Percentiles rank a stretch among this genome's conserved stretches.
These are phyloP conservation scores for Nymphicus hollandicus DNA, from an alignment of 2,113 vertebrate genomes.

Conservation along the genomic window DNA sequence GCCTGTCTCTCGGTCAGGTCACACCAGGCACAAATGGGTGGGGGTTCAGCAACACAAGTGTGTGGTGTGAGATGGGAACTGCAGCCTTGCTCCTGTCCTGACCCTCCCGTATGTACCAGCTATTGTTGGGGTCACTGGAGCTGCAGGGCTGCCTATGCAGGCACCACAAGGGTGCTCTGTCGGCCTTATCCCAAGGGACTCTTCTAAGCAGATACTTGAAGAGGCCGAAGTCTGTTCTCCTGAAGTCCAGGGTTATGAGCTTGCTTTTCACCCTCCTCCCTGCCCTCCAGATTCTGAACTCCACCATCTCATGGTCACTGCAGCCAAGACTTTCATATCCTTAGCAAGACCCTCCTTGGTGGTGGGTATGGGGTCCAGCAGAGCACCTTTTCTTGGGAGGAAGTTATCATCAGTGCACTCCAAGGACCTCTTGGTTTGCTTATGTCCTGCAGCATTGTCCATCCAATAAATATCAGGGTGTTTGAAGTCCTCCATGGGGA, in stretches of 20 bases:
- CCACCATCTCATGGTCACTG: background rate
- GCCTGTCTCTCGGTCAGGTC: accelerated
- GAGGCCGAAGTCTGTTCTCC: background rate
- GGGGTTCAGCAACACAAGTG: background rate
- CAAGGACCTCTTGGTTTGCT: background rate
- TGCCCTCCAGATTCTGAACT: background rate
- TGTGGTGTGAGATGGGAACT: background rate
- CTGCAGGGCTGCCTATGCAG: background rate
- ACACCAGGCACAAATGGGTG: no score
- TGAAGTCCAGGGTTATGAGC: background rate
- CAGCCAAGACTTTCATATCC: background rate
- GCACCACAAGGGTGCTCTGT: background rate
- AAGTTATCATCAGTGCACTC: background rate
- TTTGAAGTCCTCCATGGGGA: background rate
- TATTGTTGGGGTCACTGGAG: background rate
- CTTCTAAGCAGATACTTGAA: background rate
- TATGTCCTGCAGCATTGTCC: background rate
- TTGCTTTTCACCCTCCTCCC: background rate
- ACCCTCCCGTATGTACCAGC: accelerated
- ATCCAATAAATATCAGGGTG: background rate
- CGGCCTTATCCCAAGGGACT: background rate
- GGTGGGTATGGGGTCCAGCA: background rate
- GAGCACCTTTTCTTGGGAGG: background rate
- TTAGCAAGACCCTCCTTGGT: background rate
- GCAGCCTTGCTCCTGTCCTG: no score